Percentiles rank a stretch among this genome's conserved stretches.
phyloP scores from a whole-genome alignment of 1,140 invertebrate genomes.

The Cryptotermes secundus region DNA sequence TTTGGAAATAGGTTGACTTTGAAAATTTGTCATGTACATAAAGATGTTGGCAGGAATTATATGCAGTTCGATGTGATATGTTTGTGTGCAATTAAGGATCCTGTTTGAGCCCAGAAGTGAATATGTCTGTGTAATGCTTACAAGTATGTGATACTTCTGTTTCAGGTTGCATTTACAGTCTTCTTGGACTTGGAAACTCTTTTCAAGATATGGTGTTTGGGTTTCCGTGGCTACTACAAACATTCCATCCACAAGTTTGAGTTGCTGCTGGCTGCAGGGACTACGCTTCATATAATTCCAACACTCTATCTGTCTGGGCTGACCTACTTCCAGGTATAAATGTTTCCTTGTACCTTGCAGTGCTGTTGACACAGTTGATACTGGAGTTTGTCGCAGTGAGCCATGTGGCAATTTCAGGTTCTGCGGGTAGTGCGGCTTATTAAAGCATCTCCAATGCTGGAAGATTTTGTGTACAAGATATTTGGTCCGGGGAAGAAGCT shows the following conservation, averaged over 20 bases:
- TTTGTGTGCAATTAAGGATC: too few species aligned
- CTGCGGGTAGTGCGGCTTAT: conserved; percentile 92
- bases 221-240: conserved; percentile 90
- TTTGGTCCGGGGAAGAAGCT: conserved; percentile 99
- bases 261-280: conserved; percentile 90
- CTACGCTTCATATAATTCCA: conserved; percentile 91
- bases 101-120: too few species aligned
- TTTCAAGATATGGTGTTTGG: conserved; percentile 98
- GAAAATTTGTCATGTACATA: too few species aligned
- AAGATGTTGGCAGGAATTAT: too few species aligned
- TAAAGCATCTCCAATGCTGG: conserved; percentile 97
- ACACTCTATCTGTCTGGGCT: conserved; percentile 88
- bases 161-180: conserved; percentile 86
- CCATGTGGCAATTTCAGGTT: conserved; percentile 61
- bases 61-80: too few species aligned
- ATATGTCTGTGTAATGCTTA: too few species aligned
- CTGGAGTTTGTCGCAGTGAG: too few species aligned
- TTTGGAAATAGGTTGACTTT: too few species aligned
- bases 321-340: conserved; percentile 90
- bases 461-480: conserved; percentile 99
- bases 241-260: conserved; percentile 99
- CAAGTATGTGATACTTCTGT: too few species aligned
- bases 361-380: too few species aligned
- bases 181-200: conserved; percentile 93
- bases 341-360: too few species aligned